Evolutionary conservation across 92 coral and sea anemone genomes (phyloP), one percentile per base, ranked within the genome.

Genomic region (Anthopleura xanthogrammica): DNA sequence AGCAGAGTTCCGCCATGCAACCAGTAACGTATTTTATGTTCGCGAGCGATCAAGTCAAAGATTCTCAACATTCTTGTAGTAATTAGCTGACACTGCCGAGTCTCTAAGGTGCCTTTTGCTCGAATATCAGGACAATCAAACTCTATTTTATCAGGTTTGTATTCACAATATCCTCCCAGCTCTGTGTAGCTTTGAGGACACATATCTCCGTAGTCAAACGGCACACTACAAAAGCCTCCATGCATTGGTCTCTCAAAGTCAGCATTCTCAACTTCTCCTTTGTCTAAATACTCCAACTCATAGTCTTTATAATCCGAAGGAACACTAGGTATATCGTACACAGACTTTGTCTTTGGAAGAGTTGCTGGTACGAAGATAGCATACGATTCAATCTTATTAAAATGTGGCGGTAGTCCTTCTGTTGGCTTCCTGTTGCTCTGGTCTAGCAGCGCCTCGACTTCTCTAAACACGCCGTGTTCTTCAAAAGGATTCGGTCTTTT

Each of bases 51-150:
- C 16, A 79, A 74, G 39, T 86, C 85, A 42, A 86, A 86, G 12
- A 79, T 79, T 55, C 89, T 84, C 24, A 85, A 57, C 89, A 85
- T 85, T 13, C 89, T 71, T 1, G 89, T 85, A 17, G 82, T 79
- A 13, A 85, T 55, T 0, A 85, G 58, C 62, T 85, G 89, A 22
- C 83, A 58, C 41, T 85, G 89, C 29, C 89, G 23, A 4, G 70
- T 57, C 12, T 75, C 74, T 7, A 58, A 54, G 2, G 41, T 41
- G 17, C 65, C 90, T n/a, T 82, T 82, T 10, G 11, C 50, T 8
- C 90, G 86, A 11, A 87, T 75, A 71, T 87, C 90, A n/a, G 90
- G 90, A 77, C 90, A 87, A 13, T 73, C 71, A 46, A 81, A 87
- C 1, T n/a, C 41, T 62, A 60, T 77, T 17, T 70, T 36, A 48